phyloP scores from a whole-genome alignment of 2,113 vertebrate species.

The Mionectes macconnelli region DNA sequence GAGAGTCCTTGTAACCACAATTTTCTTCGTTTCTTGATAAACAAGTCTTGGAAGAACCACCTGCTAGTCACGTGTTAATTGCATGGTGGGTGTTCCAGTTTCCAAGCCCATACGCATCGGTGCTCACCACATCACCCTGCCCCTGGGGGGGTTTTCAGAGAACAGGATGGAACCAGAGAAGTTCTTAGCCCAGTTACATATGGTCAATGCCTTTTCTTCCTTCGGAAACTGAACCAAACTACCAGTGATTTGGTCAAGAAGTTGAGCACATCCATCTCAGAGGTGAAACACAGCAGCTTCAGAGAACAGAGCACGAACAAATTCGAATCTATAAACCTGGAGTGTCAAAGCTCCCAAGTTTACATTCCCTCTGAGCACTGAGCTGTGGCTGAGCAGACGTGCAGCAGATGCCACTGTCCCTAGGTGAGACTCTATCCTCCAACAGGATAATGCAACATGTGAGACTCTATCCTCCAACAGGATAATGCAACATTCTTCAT shows the following conservation, averaged over 20 bases:
- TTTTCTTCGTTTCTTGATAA: not conserved
- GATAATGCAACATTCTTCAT: not conserved
- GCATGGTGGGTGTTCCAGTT: not conserved
- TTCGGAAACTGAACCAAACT: not conserved
- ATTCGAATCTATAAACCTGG: not conserved
- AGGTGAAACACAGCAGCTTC: not conserved
- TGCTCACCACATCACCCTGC: not conserved
- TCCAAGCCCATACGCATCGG: not conserved
- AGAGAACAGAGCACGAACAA: not conserved
- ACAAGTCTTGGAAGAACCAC: not conserved
- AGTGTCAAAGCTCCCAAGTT: not conserved
- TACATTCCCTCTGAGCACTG: accelerated
- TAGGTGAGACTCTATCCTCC: not conserved
- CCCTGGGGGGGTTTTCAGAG: not conserved
- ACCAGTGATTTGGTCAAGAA: not conserved
- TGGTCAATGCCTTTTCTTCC: not conserved
- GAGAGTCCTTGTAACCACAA: not conserved
- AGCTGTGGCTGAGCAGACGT: not conserved
- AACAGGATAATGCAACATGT: not conserved
- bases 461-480: not conserved
- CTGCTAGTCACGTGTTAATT: not conserved
- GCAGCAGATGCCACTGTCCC: not conserved
- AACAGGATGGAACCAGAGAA: not conserved
- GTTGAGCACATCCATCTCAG: accelerated
- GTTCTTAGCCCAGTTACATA: not conserved